Conservation (phyloP, 2,888 invertebrate species). For the Strigamia maritima region DNA sequence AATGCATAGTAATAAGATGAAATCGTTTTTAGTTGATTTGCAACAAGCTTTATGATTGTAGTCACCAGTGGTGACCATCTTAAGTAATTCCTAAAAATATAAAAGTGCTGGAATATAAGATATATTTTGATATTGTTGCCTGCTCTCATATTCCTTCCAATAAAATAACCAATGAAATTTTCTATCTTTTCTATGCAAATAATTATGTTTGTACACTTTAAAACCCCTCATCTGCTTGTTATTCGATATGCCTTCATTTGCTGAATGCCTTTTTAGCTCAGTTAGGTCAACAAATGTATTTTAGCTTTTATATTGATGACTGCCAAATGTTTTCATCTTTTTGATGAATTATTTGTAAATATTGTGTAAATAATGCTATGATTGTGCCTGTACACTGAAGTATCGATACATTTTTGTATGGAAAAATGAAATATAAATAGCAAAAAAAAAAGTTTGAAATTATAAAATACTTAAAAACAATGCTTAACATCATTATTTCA, state of each 20-base stretch:
- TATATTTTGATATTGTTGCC: neutral
- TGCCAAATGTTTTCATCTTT: neutral
- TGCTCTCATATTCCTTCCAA: neutral
- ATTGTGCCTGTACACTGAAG: neutral
- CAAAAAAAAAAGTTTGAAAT: neutral
- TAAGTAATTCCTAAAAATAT: neutral
- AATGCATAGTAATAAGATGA: neutral
- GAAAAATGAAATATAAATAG: neutral
- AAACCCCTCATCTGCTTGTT: neutral
- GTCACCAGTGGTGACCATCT: neutral
- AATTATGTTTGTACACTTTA: neutral
- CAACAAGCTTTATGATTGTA: neutral
- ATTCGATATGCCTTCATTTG: neutral
- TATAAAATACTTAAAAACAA: neutral
- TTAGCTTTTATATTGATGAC: neutral
- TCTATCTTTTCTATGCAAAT: constrained; percentile 4
- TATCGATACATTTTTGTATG: neutral
- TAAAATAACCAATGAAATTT: neutral
- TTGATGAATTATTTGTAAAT: neutral
- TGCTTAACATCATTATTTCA: too few species aligned
- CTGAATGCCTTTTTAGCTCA: neutral
- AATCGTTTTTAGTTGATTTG: neutral
- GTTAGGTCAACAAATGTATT: neutral
- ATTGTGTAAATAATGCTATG: neutral
- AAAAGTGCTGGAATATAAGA: neutral